These are phyloP conservation scores for Dyspetes luteomarginatus DNA, from an alignment of 2,888 invertebrate species.

Conservation along the genomic window DNA sequence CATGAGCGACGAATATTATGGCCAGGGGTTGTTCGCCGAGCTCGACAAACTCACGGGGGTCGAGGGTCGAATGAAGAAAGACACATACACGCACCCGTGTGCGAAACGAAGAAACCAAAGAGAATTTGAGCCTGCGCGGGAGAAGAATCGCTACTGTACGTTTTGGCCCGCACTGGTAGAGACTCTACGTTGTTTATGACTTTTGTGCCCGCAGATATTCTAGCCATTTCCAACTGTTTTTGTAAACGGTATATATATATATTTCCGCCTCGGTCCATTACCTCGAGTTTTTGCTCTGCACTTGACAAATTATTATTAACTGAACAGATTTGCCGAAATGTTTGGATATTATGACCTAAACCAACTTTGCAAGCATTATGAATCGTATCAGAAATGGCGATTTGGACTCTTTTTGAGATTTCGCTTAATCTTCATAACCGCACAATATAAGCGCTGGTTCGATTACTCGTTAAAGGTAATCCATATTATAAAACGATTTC, in stretches of 20 bases:
- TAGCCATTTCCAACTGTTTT: constrained; percentile 33
- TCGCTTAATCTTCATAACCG: neutral
- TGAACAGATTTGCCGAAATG: constrained; percentile 11
- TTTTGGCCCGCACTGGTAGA: neutral
- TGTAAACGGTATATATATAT: constrained; percentile 26
- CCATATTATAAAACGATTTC: neutral
- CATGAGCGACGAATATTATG: constrained; percentile 1
- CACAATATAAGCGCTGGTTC: neutral
- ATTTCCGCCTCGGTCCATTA: constrained; percentile 7
- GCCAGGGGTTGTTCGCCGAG: constrained; percentile 33
- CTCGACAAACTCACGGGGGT: constrained; percentile 15
- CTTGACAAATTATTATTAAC: constrained; percentile 42
- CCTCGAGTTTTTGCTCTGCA: neutral
- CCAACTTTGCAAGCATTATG: constrained; percentile 27
- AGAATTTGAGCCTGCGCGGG: neutral
- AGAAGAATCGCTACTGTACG: constrained; percentile 7
- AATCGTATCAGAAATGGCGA: constrained; percentile 16
- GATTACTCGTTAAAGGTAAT: neutral
- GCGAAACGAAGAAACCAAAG: constrained; percentile 26
- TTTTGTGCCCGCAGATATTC: constrained; percentile 33
- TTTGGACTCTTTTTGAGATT: neutral
- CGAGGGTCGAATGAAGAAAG: constrained; percentile 41
- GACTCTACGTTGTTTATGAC: constrained; percentile 48
- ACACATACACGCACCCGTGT: neutral
- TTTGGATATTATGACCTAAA: neutral